Evolutionary conservation across 30 jellyfish, hydroid and myxozoan species (phyloP), one percentile per base, ranked within the genome.

Genomic region (Turritopsis dohrnii): DNA sequence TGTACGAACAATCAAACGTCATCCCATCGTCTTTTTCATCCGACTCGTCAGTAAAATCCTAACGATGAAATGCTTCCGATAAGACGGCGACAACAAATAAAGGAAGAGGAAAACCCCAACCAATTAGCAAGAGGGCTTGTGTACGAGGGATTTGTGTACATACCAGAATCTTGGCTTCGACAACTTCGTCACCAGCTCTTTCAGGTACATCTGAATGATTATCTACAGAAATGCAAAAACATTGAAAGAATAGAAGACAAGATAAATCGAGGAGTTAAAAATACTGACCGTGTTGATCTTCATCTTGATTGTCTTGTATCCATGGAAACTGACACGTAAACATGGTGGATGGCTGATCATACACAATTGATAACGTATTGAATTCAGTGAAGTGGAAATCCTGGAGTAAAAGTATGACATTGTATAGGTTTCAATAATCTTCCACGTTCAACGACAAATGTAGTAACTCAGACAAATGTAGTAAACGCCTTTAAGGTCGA

Each of bases 351-450:
- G 87, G 77, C 53, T 71, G 79, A 25, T 65, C 77, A 76, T 80
- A 80, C 21, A 80, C 28, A 65, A 80, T 53, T 1, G 87, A 80
- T 53, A 80, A 54, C 3, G 87, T 30, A 65, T 80, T 80, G 26
- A 80, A 80, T 80, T 80, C 81, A 23, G 17, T 52, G 41, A 80
- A 80, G 26, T 28, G 87, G 53, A 80, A 80, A 52, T 80, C 79
- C 87, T 80, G 87, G 5, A 52, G 3, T 17, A 18, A 25, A 41
- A 80, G 16, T 16, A 65, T 8, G 28, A 80, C 16, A 29, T 77
- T 41, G 60, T 41, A n/a, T n/a, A n/a, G n/a, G n/a, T n/a, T n/a
- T n/a, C n/a, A n/a, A n/a, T n/a, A n/a, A n/a, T n/a, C n/a, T n/a
- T n/a, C n/a, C n/a, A n/a, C n/a, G n/a, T n/a, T n/a, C n/a, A n/a